These are phyloP conservation scores for Solen grandis DNA, from an alignment of 1,140 invertebrate genomes.

Conservation along the genomic window DNA sequence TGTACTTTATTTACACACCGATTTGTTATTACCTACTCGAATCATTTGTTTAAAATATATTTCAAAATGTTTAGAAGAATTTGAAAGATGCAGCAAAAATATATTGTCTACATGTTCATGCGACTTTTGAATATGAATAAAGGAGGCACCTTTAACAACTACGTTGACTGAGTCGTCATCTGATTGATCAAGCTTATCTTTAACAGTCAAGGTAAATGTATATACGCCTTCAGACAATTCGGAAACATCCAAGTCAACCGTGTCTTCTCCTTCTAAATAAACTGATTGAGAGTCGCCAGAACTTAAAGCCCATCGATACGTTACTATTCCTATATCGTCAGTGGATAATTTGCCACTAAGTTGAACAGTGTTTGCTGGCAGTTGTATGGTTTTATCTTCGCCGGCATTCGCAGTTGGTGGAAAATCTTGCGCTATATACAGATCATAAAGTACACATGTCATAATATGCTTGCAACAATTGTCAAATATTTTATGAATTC, in stretches of 20 bases:
- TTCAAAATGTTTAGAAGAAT: too few species aligned
- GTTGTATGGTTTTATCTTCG: not conserved
- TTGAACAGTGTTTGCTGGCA: not conserved
- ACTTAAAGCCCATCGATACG: conserved; percentile 12
- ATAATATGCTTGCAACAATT: too few species aligned
- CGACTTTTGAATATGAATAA: too few species aligned
- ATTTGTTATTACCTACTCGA: too few species aligned
- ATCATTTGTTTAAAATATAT: too few species aligned
- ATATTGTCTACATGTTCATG: too few species aligned
- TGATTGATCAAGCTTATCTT: conserved; percentile 14
- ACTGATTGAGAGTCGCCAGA: not conserved
- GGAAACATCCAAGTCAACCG: not conserved
- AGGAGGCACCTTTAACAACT: conserved; percentile 19
- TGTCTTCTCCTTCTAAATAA: not conserved
- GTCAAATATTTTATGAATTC: too few species aligned
- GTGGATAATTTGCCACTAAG: conserved; percentile 1
- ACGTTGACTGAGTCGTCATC: conserved; percentile 28
- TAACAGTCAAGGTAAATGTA: conserved; percentile 22
- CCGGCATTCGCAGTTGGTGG: conserved; percentile 27
- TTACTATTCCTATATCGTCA: conserved; percentile 19
- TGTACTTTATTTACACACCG: too few species aligned
- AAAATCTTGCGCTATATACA: conserved; percentile 36
- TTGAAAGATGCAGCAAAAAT: too few species aligned
- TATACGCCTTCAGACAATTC: not conserved
- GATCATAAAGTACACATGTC: too few species aligned